Base-by-base conservation (phyloP, 2,888 invertebrate species). In the Steinernema carpocapsae region DNA sequence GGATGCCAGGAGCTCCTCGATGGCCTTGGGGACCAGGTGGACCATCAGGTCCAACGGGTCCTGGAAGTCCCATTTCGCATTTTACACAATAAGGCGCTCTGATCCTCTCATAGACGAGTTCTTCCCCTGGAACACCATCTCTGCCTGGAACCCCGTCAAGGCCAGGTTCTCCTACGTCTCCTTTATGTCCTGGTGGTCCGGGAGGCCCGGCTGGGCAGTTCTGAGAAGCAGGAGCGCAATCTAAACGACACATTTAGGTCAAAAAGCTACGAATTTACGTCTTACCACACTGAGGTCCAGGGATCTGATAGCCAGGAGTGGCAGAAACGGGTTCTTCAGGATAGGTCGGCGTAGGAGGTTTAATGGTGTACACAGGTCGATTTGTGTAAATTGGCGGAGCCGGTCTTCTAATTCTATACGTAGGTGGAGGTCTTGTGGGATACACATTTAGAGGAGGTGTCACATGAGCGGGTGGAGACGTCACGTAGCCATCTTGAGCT, bases 51-150 rank as follows among this genome's bases (percentile, higher is more conserved):
- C 64, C 64, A 14, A 17, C 32, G 29, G 64, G 32, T 3, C 56
- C 56, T 12, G 56, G 56, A 19, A 19, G 3, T 24, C 56, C 56
- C 19, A 56, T 56, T 10, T 22, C 24, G 24, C 56, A 56, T 24
- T 56, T 56, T 6, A 56, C 56, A 26, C 56, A 56, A 19, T 7
- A 56, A 14, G 56, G 56, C n/a, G 56, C 56, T 12, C 22, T 22
- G 24, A 24, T 56, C 56, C 26, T 56, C 56, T 56, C 56, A 26
- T 56, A 56, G 56, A 56, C 56, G 24, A 56, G 56, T 24, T 56
- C 56, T 24, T 56, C 56, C 6, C 56, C 56, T 12, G 56, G 56
- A 22, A 26, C 24, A 24, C 56, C 56, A 26, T 56, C 56, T 22
- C 26, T 22, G 26, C 56, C 56, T 6, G 56, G 56, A 24, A 26